phyloP scores from a whole-genome alignment of 2,113 vertebrate species.

The Mus musculus region GRCm39 chr9:55333001-55333500 shows the following conservation, averaged over 20 bases:
- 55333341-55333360: background rate
- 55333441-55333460: background rate
- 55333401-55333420: background rate
- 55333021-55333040: background rate
- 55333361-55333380: rapidly evolving
- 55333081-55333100: background rate
- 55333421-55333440: background rate
- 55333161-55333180: background rate
- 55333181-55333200: background rate
- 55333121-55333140: background rate
- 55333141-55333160: background rate
- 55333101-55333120: background rate
- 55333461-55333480: background rate
- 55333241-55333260: background rate
- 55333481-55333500: background rate
- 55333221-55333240: background rate
- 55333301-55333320: background rate
- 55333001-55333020: background rate
- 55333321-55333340: background rate
- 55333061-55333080: background rate
- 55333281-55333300: background rate
- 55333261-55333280: background rate
- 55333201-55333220: background rate
- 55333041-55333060: background rate
- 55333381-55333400: background rate